Evolutionary conservation across 2,113 vertebrate genomes (phyloP).

Genomic region (Dascyllus trimaculatus): DNA sequence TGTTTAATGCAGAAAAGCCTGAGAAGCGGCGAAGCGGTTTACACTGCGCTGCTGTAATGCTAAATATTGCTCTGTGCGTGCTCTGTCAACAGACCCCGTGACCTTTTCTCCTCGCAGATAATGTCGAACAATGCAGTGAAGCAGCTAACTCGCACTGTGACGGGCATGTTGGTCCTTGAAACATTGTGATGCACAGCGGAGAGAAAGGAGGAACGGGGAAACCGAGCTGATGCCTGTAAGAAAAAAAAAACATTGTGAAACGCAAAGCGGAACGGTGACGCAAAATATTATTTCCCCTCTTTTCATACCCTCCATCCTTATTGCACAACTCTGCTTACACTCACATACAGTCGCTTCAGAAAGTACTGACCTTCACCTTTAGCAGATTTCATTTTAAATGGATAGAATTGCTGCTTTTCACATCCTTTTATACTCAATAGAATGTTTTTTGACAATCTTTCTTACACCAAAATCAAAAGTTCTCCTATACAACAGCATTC

Average conservation of each 20-base stretch:
- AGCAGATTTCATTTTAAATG: too few species aligned
- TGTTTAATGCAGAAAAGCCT: slow-evolving; percentile 7
- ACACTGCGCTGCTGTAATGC: slow-evolving; percentile 1
- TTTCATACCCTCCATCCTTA: not conserved
- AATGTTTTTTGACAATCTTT: too few species aligned
- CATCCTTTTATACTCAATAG: too few species aligned
- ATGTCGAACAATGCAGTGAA: slow-evolving; percentile 32
- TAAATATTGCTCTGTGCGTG: slow-evolving; percentile 19
- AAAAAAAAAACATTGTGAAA: slow-evolving; percentile 18
- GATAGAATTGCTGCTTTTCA: too few species aligned
- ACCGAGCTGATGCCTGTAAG: not conserved
- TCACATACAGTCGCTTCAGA: not conserved
- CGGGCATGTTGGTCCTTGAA: not conserved
- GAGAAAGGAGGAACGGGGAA: not conserved
- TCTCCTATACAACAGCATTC: too few species aligned
- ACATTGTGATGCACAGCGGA: not conserved
- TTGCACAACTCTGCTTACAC: slow-evolving; percentile 2
- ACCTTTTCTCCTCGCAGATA: slow-evolving; percentile 28
- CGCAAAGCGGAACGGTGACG: not conserved
- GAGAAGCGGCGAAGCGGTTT: slow-evolving; percentile 23
- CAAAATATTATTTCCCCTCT: slow-evolving; percentile 28
- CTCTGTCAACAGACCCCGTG: slow-evolving; percentile 30
- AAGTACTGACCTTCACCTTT: not conserved
- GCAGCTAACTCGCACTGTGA: not conserved
- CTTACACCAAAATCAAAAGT: too few species aligned